Conservation (phyloP, 2,888 invertebrate species). For the Drosophila phalerata region DNA sequence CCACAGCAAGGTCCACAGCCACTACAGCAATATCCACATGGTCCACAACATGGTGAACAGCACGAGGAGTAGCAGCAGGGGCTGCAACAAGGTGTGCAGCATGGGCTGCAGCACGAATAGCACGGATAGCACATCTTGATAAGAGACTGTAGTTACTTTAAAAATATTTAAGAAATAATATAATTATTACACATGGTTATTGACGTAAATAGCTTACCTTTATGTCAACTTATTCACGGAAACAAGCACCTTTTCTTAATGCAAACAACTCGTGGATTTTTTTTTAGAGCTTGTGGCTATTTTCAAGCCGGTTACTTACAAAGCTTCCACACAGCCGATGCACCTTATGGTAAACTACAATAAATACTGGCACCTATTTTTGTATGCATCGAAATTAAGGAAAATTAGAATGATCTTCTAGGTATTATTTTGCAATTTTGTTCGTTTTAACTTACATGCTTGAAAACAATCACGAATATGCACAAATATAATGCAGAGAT, state of each 20-base stretch:
- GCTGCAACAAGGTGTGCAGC: conserved; percentile 33
- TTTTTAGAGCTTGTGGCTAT: neutral
- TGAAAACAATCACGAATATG: conserved; percentile 9
- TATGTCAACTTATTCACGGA: conserved; percentile 2
- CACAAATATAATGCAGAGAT: conserved; percentile 3
- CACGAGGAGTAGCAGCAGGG: conserved; percentile 27
- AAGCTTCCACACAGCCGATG: neutral
- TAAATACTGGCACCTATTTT: conserved; percentile 14
- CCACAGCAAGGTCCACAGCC: conserved; percentile 24
- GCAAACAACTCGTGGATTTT: conserved; percentile 9
- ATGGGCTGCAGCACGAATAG: conserved; percentile 37
- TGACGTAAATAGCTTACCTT: neutral
- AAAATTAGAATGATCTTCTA: neutral
- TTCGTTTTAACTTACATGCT: conserved; percentile 24
- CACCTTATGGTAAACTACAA: conserved; percentile 2
- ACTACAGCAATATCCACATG: conserved; percentile 13
- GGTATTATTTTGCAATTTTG: neutral
- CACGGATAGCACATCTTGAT: conserved; percentile 53
- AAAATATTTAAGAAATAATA: neutral
- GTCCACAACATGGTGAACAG: conserved; percentile 24
- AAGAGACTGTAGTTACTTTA: neutral
- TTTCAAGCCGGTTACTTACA: neutral
- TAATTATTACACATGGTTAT: neutral
- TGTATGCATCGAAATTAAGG: neutral
- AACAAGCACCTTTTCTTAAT: neutral